These are phyloP conservation scores for Bemisia tabaci DNA, from an alignment of 1,140 invertebrate species.

Conservation along the genomic window DNA sequence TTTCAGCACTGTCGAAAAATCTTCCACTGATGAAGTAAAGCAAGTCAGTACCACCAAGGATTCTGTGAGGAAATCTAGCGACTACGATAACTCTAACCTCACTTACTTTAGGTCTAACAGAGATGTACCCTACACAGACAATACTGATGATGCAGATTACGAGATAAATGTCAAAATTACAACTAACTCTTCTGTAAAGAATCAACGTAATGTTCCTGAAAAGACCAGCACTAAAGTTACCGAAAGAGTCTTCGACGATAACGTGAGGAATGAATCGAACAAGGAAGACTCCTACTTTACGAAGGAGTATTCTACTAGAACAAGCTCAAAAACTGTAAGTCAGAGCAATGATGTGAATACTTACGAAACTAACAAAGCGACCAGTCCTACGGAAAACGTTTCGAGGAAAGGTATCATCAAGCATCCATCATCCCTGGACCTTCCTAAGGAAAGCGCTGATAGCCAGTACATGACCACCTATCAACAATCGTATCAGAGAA, in stretches of 20 bases:
- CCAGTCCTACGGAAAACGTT: not conserved
- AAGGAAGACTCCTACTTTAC: slow-evolving; percentile 24
- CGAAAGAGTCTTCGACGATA: slow-evolving; percentile 17
- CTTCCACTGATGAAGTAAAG: not conserved
- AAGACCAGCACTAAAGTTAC: not conserved
- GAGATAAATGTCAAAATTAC: not conserved
- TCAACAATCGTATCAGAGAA: slow-evolving; percentile 38
- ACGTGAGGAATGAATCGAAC: slow-evolving; percentile 25
- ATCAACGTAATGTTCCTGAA: not conserved
- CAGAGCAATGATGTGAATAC: slow-evolving; percentile 19
- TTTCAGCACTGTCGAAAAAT: not conserved
- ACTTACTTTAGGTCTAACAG: not conserved
- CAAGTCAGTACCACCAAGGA: not conserved
- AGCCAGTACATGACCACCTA: slow-evolving; percentile 44
- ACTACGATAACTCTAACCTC: not conserved
- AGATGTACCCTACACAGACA: not conserved
- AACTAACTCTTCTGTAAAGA: not conserved
- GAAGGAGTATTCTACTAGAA: slow-evolving; percentile 14
- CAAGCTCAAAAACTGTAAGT: slow-evolving; percentile 16
- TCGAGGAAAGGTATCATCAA: not conserved
- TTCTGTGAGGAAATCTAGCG: not conserved
- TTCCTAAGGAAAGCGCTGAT: slow-evolving; percentile 24
- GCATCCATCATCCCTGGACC: slow-evolving; percentile 7
- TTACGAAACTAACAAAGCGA: not conserved
- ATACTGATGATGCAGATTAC: not conserved